These are phyloP conservation scores for Falco punctatus DNA, from an alignment of 2,113 vertebrate species.

Conservation along the genomic window DNA sequence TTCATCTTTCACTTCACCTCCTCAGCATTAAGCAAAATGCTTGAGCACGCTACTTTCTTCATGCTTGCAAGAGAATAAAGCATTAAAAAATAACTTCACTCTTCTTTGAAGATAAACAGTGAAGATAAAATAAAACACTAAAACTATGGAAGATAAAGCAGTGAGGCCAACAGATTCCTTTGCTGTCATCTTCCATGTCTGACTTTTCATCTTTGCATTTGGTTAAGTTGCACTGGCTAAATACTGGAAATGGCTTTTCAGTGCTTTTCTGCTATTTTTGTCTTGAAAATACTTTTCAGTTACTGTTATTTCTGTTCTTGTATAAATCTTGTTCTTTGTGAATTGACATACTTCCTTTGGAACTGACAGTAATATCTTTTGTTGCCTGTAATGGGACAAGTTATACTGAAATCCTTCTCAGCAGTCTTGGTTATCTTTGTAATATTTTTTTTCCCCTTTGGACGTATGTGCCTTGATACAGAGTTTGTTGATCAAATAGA, in stretches of 20 bases:
- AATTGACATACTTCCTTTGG: not conserved
- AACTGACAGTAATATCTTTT: not conserved
- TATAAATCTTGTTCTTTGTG: not conserved
- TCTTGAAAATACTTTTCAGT: not conserved
- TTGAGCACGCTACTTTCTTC: not conserved
- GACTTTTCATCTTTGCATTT: not conserved
- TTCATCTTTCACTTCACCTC: not conserved
- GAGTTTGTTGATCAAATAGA: not conserved
- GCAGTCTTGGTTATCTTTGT: not conserved
- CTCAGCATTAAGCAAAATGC: not conserved
- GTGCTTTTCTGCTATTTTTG: not conserved
- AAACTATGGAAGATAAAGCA: not conserved
- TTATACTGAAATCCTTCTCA: not conserved
- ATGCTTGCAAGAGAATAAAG: not conserved
- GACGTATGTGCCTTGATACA: not conserved
- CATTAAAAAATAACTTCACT: not conserved
- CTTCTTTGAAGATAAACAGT: not conserved
- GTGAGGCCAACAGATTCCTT: not conserved
- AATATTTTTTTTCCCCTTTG: not conserved
- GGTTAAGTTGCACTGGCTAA: not conserved
- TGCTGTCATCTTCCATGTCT: not conserved
- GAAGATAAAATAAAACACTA: no score
- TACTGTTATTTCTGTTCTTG: not conserved
- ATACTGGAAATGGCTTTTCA: not conserved
- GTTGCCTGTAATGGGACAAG: not conserved